Base-by-base conservation (phyloP, 1,140 invertebrate genomes). In the Euwallacea similis region DNA sequence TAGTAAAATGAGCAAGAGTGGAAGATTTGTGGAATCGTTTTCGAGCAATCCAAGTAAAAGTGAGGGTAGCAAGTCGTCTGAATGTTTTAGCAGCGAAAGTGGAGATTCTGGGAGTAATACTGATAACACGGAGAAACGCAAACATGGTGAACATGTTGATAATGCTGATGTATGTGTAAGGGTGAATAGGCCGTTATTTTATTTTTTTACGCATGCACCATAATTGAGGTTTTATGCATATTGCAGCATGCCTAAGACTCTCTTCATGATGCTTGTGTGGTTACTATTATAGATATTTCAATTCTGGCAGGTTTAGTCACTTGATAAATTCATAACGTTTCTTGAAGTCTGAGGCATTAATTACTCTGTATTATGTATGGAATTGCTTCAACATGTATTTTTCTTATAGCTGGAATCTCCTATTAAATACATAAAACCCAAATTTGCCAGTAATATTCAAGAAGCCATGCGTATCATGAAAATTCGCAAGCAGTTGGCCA, bases 401-500 rank as follows among this genome's bases (percentile, higher is more conserved):
- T 2, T 33, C 4, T 33, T 33, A 33, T 4, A 33, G 21, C 21
- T 33, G 59, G 16, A 61, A 70, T 13, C 67, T 53, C 47, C 58
- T 8, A 42, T 79, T 6, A 78, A 76, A 44, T 69, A 81, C 7
- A 82, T 85, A 62, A 89, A 89, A 76, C 86, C 86, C 2, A 89
- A 87, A 81, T 85, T 88, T 59, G 86, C 85, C 2, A 85, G 85
- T 2, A 88, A 87, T 77, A 81, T 87, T 65, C 81, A 85, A 66
- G 87, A 89, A 82, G 86, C 85, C 2, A 85, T 84, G 67, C 83
- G 84, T 73, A 76, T 88, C 15, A 88, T 88, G 83, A 88, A 88
- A 80, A 85, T 88, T 73, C 79, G 88, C 6, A 88, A 86, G 69
- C 84, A 86, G 71, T 81, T 89, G 73, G 86, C 86, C 10, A 85